Conservation (phyloP, 2,888 invertebrate genomes). For the Thecocarcelia acutangulata region DNA sequence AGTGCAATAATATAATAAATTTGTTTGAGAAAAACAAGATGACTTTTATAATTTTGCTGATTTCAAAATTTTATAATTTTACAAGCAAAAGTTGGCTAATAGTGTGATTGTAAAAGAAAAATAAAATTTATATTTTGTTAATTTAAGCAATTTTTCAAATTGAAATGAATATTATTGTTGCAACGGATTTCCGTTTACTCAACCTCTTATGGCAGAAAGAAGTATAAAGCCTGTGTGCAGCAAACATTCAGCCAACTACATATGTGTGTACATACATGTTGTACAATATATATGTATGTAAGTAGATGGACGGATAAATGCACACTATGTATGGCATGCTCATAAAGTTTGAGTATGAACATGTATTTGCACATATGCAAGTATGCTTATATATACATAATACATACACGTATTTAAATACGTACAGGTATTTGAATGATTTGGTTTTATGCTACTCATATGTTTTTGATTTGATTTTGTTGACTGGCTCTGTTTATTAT, state of each 20-base stretch:
- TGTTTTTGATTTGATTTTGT: conserved; percentile 32
- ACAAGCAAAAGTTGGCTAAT: background rate
- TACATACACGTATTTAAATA: no score
- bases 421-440: no score
- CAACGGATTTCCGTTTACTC: conserved; percentile 68
- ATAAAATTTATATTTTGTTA: conserved; percentile 14
- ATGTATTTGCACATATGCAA: conserved; percentile 6
- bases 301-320: conserved; percentile 16
- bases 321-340: conserved; percentile 19
- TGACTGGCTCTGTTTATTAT: conserved; percentile 37
- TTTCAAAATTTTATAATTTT: background rate
- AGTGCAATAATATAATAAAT: background rate
- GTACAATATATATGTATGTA: no score
- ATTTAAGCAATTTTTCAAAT: conserved; percentile 38
- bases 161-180: conserved; percentile 27
- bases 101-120: conserved; percentile 3
- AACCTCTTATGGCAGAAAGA: conserved; percentile 50
- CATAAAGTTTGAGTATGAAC: conserved; percentile 28
- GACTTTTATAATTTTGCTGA: conserved; percentile 20
- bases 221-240: conserved; percentile 11
- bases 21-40: background rate
- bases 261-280: no score
- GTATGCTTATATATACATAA: background rate
- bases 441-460: no score
- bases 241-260: conserved; percentile 24